A percentile compares a stretch with the other conserved stretches of the same genome.
phyloP scores from a whole-genome alignment of 2,113 vertebrate genomes.

The Himantopus leucocephalus region DNA sequence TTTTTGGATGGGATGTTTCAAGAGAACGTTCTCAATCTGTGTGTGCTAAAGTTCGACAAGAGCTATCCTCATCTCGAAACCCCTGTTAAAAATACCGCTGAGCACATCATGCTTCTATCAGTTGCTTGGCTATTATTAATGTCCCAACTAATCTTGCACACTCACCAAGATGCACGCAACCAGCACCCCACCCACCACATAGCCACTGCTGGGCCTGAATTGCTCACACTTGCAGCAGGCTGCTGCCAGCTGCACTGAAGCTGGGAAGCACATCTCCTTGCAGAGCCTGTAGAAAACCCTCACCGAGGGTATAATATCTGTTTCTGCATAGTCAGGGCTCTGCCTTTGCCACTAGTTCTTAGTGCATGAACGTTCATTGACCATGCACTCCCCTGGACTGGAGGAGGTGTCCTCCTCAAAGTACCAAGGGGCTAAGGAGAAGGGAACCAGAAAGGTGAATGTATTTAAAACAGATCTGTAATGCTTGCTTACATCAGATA shows the following conservation, averaged over 20 bases:
- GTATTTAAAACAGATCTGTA: background rate
- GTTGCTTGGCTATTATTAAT: background rate
- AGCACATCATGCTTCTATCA: background rate
- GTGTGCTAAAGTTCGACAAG: background rate
- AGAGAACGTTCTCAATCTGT: background rate
- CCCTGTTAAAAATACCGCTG: background rate
- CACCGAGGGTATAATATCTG: fast-evolving
- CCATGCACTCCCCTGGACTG: background rate
- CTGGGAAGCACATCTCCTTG: background rate
- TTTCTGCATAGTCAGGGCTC: background rate
- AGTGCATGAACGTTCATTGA: fast-evolving
- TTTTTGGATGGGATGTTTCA: background rate
- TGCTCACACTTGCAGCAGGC: background rate
- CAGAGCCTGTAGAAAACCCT: background rate
- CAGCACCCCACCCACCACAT: background rate
- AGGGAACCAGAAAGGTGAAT: background rate
- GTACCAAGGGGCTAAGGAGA: background rate
- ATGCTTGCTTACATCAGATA: background rate
- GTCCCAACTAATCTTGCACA: too few species aligned
- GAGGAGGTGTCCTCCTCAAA: background rate
- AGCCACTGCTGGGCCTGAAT: background rate
- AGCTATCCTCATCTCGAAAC: background rate
- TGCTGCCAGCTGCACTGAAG: background rate
- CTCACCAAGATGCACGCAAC: background rate
- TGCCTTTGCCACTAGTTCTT: background rate